phyloP scores from a whole-genome alignment of 2,888 invertebrate genomes.

The Drosophila anomelani region DNA sequence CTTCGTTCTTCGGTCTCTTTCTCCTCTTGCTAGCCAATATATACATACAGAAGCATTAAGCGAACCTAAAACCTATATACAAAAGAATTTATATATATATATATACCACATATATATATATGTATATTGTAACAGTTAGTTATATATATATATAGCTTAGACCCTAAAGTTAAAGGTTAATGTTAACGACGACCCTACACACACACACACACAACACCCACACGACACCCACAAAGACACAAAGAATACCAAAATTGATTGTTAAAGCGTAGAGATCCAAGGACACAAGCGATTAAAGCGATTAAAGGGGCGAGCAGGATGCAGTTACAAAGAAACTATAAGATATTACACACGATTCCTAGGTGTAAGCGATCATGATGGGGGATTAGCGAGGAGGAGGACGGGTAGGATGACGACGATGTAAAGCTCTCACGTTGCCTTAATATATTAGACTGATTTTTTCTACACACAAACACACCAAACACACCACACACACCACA shows the following conservation, averaged over 20 bases:
- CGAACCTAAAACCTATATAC: slow-evolving; percentile 47
- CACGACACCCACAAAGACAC: slow-evolving; percentile 45
- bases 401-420: slow-evolving; percentile 54
- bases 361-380: slow-evolving; percentile 43
- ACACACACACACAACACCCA: background rate
- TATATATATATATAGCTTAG: background rate
- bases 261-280: slow-evolving; percentile 41
- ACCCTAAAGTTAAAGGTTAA: slow-evolving; percentile 15
- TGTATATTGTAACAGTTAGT: slow-evolving; percentile 28
- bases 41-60: slow-evolving; percentile 26
- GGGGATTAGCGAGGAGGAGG: slow-evolving; percentile 4
- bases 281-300: background rate
- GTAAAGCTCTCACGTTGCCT: slow-evolving; percentile 88
- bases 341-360: slow-evolving; percentile 40
- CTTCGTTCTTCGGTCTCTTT: slow-evolving; percentile 24
- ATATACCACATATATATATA: slow-evolving; percentile 18
- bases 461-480: slow-evolving; percentile 79
- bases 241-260: slow-evolving; percentile 74
- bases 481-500: slow-evolving; percentile 34
- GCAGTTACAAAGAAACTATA: slow-evolving; percentile 44
- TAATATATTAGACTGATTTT: slow-evolving; percentile 89
- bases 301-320: slow-evolving; percentile 12
- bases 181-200: slow-evolving; percentile 9
- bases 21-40: slow-evolving; percentile 63
- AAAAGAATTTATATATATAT: slow-evolving; percentile 20